These are phyloP conservation scores for Volucella inflata DNA, from an alignment of 2,888 invertebrate genomes.

Conservation along the genomic window DNA sequence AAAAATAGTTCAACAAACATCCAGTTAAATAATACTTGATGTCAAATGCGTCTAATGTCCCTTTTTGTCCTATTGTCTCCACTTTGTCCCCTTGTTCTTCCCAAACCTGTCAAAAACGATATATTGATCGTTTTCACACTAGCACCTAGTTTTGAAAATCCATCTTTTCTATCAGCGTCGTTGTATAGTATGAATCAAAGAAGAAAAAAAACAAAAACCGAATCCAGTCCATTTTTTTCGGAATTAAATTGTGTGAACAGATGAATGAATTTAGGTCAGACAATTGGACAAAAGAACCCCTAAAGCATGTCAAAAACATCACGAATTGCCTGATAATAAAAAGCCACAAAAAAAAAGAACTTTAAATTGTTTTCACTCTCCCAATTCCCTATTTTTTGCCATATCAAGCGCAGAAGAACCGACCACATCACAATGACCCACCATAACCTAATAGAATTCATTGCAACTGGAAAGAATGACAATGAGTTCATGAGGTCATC, in stretches of 20 bases:
- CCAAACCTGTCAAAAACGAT: too few relatives aligned
- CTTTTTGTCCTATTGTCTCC: too few relatives aligned
- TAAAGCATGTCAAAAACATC: conserved; percentile 30
- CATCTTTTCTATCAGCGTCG: too few relatives aligned
- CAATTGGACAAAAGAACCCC: conserved; percentile 37
- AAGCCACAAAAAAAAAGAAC: not conserved
- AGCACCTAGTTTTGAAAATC: too few relatives aligned
- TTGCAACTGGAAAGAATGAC: conserved; percentile 49
- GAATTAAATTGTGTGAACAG: not conserved
- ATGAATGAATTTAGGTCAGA: conserved; percentile 19
- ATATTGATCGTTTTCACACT: too few relatives aligned
- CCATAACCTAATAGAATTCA: conserved; percentile 58
- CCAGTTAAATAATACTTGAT: too few relatives aligned
- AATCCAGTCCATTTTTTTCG: not conserved
- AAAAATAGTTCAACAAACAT: too few relatives aligned
- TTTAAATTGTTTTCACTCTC: conserved; percentile 15
- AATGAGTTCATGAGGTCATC: conserved; percentile 62
- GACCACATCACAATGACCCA: conserved; percentile 36
- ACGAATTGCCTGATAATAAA: not conserved
- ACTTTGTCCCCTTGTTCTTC: too few relatives aligned
- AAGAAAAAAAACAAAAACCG: not conserved
- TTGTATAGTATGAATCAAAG: too few relatives aligned
- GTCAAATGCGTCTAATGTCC: too few relatives aligned
- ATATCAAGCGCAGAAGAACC: conserved; percentile 39
- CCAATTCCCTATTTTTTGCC: not conserved